These are phyloP conservation scores for Notiomystis cincta DNA, from an alignment of 2,113 vertebrate species.

Conservation along the genomic window DNA sequence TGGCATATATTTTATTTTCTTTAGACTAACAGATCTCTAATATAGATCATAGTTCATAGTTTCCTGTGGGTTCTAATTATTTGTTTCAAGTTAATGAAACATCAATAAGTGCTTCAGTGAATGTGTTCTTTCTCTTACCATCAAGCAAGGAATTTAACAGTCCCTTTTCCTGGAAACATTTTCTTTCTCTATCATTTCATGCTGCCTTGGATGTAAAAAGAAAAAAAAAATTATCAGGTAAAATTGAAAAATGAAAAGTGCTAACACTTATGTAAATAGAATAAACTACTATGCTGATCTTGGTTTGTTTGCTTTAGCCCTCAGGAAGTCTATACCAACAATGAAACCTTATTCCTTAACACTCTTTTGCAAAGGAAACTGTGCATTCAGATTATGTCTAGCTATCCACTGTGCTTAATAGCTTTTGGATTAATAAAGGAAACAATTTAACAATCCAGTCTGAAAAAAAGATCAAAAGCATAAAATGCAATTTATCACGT, in stretches of 20 bases:
- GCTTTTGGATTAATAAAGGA: neutral
- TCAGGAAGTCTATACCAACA: neutral
- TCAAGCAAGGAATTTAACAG: neutral
- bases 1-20: neutral
- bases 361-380: neutral
- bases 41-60: neutral
- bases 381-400: neutral
- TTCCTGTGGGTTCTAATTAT: neutral
- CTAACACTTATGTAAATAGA: slow-evolving; percentile 17
- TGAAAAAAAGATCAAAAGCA: neutral
- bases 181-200: neutral
- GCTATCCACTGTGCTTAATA: neutral
- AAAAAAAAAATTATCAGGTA: neutral
- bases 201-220: neutral
- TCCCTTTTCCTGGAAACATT: neutral
- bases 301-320: neutral
- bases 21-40: neutral
- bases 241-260: slow-evolving; percentile 24
- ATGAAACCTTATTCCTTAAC: neutral
- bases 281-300: neutral
- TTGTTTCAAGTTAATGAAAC: neutral
- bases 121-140: neutral
- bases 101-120: neutral
- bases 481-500: neutral
- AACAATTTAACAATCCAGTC: neutral